Conservation (phyloP, 2,797 vertebrate species). For the Pelochelys cantorii region DNA sequence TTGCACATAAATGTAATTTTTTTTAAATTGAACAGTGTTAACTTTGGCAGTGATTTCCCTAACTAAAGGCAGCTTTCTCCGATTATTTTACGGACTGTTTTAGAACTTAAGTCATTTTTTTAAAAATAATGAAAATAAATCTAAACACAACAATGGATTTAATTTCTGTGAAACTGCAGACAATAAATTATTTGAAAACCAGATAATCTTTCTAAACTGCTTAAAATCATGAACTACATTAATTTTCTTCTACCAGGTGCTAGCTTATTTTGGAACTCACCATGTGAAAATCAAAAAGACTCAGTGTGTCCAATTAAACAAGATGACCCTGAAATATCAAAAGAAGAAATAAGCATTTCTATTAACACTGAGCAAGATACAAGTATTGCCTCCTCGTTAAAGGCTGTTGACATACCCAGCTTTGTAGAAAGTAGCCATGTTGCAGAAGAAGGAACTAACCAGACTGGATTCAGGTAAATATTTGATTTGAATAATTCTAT, state of each 20-base stretch:
- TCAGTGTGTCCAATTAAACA: conserved; percentile 67
- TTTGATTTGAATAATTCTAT: neutral
- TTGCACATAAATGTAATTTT: neutral
- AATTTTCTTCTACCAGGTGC: conserved; percentile 82
- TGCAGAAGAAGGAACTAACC: conserved; percentile 73
- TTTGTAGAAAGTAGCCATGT: conserved; percentile 80
- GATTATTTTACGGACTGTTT: neutral
- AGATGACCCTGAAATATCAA: conserved; percentile 79
- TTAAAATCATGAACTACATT: neutral
- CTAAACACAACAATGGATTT: neutral
- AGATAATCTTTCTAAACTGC: neutral
- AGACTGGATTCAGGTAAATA: conserved; percentile 73
- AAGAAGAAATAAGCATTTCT: conserved; percentile 77
- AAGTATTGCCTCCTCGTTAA: conserved; percentile 81
- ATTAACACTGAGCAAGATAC: conserved; percentile 68
- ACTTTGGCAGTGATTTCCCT: neutral
- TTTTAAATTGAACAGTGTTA: neutral
- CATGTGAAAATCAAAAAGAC: conserved; percentile 64
- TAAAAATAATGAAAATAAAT: neutral
- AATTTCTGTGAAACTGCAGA: neutral
- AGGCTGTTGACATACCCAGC: conserved; percentile 83
- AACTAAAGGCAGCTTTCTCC: neutral
- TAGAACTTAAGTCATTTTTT: neutral
- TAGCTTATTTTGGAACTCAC: conserved; percentile 90
- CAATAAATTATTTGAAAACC: neutral